Conservation (phyloP, 2,113 vertebrate species). For the Triplophysa siluroides region DNA sequence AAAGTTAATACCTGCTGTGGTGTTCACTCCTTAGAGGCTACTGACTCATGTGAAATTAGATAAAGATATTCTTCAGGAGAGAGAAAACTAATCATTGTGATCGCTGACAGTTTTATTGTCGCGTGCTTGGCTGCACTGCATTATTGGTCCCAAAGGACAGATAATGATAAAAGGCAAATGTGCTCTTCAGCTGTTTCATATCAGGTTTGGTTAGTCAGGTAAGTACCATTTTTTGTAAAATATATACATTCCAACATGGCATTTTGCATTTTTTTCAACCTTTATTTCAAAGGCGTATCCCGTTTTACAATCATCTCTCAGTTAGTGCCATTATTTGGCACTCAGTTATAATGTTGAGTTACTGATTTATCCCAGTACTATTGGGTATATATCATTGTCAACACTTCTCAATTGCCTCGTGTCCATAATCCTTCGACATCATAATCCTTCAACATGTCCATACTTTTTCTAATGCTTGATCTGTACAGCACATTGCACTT, state of each 20-base stretch:
- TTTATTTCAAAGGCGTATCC: too few relatives aligned
- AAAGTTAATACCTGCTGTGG: conserved; percentile 50
- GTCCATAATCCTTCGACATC: too few relatives aligned
- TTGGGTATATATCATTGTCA: too few relatives aligned
- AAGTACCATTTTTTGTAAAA: neutral
- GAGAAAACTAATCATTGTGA: conserved; percentile 53
- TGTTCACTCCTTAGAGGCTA: conserved; percentile 41
- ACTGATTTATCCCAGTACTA: too few relatives aligned
- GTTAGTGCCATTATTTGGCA: too few relatives aligned
- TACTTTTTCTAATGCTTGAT: too few relatives aligned
- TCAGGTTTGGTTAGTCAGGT: neutral
- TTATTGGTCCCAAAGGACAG: conserved; percentile 43
- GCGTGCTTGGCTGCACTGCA: conserved; percentile 45
- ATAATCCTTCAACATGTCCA: too few relatives aligned
- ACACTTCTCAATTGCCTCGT: too few relatives aligned
- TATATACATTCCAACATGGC: neutral
- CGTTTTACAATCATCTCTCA: too few relatives aligned
- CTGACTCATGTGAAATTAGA: conserved; percentile 55
- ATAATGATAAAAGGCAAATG: conserved; percentile 30
- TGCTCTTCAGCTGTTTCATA: conserved; percentile 23
- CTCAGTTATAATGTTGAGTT: too few relatives aligned
- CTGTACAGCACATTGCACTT: too few relatives aligned
- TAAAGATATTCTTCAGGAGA: conserved; percentile 54
- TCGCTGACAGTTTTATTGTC: conserved; percentile 52
- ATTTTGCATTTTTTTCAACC: too few relatives aligned